Evolutionary conservation across 2,888 invertebrate genomes (phyloP).

Genomic region (Atrina japonica): DNA sequence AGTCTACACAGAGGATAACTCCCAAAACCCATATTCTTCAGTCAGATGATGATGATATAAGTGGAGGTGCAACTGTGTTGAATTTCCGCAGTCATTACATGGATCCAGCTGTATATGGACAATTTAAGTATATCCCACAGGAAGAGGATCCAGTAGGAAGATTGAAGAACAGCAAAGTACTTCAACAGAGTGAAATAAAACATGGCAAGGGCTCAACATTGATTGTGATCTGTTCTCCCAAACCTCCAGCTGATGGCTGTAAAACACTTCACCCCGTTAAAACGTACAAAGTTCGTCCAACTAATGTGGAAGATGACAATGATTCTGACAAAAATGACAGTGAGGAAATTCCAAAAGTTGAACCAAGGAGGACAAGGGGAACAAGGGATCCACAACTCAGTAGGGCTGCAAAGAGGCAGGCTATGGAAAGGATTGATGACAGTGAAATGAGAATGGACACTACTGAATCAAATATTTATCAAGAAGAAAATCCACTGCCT

Average conservation of each 20-base stretch:
- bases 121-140: constrained; percentile 55
- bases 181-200: constrained; percentile 65
- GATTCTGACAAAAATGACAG: constrained; percentile 27
- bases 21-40: constrained; percentile 43
- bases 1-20: constrained; percentile 21
- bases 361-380: constrained; percentile 28
- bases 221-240: constrained; percentile 73
- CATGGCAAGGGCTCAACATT: constrained; percentile 69
- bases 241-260: constrained; percentile 61
- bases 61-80: constrained; percentile 50
- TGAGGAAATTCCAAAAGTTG: constrained; percentile 30
- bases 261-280: constrained; percentile 61
- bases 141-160: constrained; percentile 61
- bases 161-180: constrained; percentile 64
- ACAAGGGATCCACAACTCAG: neutral
- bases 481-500: constrained; percentile 8
- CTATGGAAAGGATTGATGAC: constrained; percentile 3
- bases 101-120: constrained; percentile 62
- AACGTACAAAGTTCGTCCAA: constrained; percentile 56
- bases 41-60: constrained; percentile 45
- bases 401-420: constrained; percentile 1
- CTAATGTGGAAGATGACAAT: constrained; percentile 40
- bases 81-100: constrained; percentile 60
- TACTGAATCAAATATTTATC: constrained; percentile 14
- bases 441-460: constrained; percentile 19